phyloP scores from a whole-genome alignment of 2,797 vertebrate genomes.

The Anableps anableps region DNA sequence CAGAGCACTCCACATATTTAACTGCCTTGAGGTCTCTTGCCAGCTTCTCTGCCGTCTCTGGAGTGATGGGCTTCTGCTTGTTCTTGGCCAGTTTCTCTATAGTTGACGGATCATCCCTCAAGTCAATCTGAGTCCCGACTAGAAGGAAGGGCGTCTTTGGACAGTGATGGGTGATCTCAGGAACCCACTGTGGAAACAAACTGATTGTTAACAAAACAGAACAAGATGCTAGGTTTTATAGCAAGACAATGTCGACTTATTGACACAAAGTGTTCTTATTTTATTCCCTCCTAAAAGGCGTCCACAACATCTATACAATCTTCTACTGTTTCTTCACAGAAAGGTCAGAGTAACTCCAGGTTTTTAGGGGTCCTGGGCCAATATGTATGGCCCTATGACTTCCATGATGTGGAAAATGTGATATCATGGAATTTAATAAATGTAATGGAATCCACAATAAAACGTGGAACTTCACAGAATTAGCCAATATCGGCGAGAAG shows the following conservation, averaged over 20 bases:
- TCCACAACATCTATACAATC: background rate
- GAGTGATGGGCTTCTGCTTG: conserved; percentile 86
- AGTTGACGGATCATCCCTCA: conserved; percentile 85
- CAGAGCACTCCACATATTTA: conserved; percentile 87
- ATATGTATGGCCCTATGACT: too few relatives aligned
- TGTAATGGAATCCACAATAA: too few relatives aligned
- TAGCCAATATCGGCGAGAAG: too few relatives aligned
- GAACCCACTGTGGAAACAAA: conserved; percentile 80
- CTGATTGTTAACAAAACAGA: background rate
- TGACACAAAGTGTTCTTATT: background rate
- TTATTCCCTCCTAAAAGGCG: background rate
- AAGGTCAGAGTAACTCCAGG: background rate
- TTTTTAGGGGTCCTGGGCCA: too few relatives aligned
- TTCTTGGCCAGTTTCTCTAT: conserved; percentile 88
- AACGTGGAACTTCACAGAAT: too few relatives aligned
- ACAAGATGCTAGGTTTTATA: background rate
- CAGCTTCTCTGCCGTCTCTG: conserved; percentile 85
- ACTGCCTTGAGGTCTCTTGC: conserved; percentile 86
- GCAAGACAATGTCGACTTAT: background rate
- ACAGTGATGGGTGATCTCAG: conserved; percentile 88
- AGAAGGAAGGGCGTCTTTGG: conserved; percentile 88
- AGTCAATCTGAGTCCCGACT: conserved; percentile 86
- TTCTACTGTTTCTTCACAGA: background rate
- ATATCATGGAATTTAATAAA: too few relatives aligned
- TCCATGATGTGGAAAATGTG: too few relatives aligned